These are phyloP conservation scores for Chalcis sispes DNA, from an alignment of 2,888 invertebrate genomes.

Conservation along the genomic window DNA sequence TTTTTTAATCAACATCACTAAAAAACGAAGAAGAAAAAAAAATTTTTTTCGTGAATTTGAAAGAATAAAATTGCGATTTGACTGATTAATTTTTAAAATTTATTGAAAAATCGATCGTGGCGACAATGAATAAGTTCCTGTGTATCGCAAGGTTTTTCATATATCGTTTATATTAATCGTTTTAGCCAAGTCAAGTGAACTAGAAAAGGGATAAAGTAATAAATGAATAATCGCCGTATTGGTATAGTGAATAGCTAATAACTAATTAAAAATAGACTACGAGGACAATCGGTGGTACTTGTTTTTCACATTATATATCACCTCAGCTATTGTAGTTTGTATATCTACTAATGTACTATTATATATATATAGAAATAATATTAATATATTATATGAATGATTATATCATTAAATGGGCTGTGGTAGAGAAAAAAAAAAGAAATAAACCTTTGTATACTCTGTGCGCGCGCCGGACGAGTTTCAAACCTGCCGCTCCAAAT, in stretches of 20 bases:
- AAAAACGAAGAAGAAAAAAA: no score
- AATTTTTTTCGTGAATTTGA: no score
- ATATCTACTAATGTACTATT: slow-evolving; percentile 52
- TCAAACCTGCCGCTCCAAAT: slow-evolving; percentile 42
- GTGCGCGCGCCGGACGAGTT: slow-evolving; percentile 59
- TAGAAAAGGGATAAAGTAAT: slow-evolving; percentile 25
- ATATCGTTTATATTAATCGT: no score
- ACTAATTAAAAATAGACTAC: slow-evolving; percentile 49
- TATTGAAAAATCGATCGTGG: slow-evolving; percentile 43
- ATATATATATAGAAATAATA: slow-evolving; percentile 55
- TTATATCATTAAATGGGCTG: slow-evolving; percentile 71
- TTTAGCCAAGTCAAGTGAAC: slow-evolving; percentile 34
- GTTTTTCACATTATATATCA: slow-evolving; percentile 54
- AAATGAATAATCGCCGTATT: slow-evolving; percentile 40
- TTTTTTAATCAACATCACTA: no score
- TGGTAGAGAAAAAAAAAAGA: slow-evolving; percentile 66
- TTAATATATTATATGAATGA: slow-evolving; percentile 62
- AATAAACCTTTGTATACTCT: slow-evolving; percentile 69
- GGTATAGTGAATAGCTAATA: slow-evolving; percentile 32
- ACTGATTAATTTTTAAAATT: slow-evolving; percentile 1
- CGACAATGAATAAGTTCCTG: slow-evolving; percentile 22
- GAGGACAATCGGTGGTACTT: slow-evolving; percentile 56
- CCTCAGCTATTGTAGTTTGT: slow-evolving; percentile 52
- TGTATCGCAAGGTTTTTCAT: slow-evolving; percentile 33
- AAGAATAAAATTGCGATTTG: no score